Evolutionary conservation across 2,797 vertebrate genomes (phyloP), one percentile per base, ranked within the genome.

Genomic region (Scleropages formosus): DNA sequence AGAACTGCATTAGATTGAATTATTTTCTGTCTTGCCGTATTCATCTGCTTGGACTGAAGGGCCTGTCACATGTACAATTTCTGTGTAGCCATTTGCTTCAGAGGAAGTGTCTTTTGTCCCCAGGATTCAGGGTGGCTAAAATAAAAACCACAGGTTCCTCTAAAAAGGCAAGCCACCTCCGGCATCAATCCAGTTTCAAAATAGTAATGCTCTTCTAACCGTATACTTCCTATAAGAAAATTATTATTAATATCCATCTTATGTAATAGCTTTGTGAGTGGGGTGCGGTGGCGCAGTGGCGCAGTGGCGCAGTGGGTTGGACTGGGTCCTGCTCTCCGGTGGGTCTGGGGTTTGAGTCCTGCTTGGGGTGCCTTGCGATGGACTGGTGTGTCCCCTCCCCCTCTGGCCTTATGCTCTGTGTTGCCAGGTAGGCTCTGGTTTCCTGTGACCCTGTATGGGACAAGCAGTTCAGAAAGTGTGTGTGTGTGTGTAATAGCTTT

Each of bases 151-250:
- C 31, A 69, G 53, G 56, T 46, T 73, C 39, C 20, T 20, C 20
- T 46, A 31, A 31, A 46, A 67, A 46, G 31, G 31, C 12, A 39
- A 62, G 26, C 26, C 62, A 27, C 6, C 39, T 39, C 31, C 31
- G 31, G 31, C 31, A 31, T 26, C 62, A 27, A 31, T 27, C 15
- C 16, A 64, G 27, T 16, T 12, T 18, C 64, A 6, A 31, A 64
- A 64, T 6, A 64, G 62, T 31, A 64, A 64, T 27, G 20, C 64
- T 64, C 15, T 64, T 24, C 26, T 64, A 64, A 64, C 26, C 22
- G 64, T 22, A 22, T 13, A 2, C 1, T 2, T 18, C 18, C 53
- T 56, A 8, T 51, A 51, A 51, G 7, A 18, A 1, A 12, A 56
- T 2, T 11, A 12, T 12, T 53, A 2, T 12, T 9, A 11, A 11